Evolutionary conservation across 2,888 invertebrate genomes (phyloP), one percentile per base, ranked within the genome.

Genomic region (Lutraria lutraria): DNA sequence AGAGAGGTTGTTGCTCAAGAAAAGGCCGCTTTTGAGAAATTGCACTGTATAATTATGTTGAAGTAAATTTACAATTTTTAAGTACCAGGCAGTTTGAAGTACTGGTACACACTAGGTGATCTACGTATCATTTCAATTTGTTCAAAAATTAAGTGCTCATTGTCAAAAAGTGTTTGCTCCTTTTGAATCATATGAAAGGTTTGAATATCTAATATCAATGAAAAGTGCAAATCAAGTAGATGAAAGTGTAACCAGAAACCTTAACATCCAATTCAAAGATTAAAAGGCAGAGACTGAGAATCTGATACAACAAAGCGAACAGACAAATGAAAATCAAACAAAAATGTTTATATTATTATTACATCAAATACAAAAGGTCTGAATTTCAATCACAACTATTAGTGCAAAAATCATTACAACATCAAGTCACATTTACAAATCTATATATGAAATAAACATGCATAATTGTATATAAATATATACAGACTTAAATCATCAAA

Each of bases 331-430:
- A 12, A 68, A 63, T 60, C 60, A 60, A 60, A 60, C 60, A 60
- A 8, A 60, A 19, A 19, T 25, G 63, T 25, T 68, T 68, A 68
- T 12, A 25, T 10, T 25, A 68, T 10, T 25, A 68, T 12, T 25
- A 68, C n/a, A 25, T 25, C n/a, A 68, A 68, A 68, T n/a, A 68
- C 12, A 10, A 56, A 6, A 68, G n/a, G 63, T 68, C 63, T 68
- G 63, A 68, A 68, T n/a, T 25, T 31, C 76, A 76, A 76, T 34
- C 76, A 76, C 15, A 76, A 6, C 16, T 16, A 76, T 76, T 76
- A 76, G 76, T 76, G 21, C 63, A n/a, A 76, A 76, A 76, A 76
- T 76, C 76, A 76, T 76, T 2, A 76, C 15, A 76, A 76, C 19
- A 76, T 76, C 13, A 19, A 25, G 16, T 31, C 31, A 76, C 76